Conservation (phyloP, 2,113 vertebrate species). For the Carlito syrichta region DNA sequence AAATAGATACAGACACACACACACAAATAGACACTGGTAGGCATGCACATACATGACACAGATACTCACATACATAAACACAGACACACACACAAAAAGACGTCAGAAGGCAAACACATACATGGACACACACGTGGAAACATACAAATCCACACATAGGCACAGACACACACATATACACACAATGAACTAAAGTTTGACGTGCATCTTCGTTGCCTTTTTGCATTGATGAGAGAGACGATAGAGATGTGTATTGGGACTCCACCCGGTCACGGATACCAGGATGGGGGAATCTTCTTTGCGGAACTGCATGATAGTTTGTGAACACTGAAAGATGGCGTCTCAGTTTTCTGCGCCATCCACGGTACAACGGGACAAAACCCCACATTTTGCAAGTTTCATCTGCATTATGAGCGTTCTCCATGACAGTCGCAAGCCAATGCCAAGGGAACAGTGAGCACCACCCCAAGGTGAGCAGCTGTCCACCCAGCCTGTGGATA, state of each 20-base stretch:
- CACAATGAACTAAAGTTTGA: not conserved
- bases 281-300: not conserved
- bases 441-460: rapidly evolving
- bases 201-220: not conserved
- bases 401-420: rapidly evolving
- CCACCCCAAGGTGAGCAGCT: rapidly evolving
- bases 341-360: not conserved
- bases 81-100: too few species aligned
- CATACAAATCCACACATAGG: too few species aligned
- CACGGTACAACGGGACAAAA: rapidly evolving
- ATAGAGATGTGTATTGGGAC: rapidly evolving
- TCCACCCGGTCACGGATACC: not conserved
- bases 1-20: too few species aligned
- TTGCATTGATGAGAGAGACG: too few species aligned
- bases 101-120: too few species aligned
- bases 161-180: not conserved
- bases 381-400: rapidly evolving
- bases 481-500: rapidly evolving
- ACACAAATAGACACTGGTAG: too few species aligned
- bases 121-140: too few species aligned
- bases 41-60: too few species aligned
- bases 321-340: rapidly evolving
- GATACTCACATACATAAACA: too few species aligned
- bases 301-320: too few species aligned
- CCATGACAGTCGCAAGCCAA: not conserved